Conservation (phyloP, 1,140 invertebrate genomes). For the Zaprionus capensis region DNA sequence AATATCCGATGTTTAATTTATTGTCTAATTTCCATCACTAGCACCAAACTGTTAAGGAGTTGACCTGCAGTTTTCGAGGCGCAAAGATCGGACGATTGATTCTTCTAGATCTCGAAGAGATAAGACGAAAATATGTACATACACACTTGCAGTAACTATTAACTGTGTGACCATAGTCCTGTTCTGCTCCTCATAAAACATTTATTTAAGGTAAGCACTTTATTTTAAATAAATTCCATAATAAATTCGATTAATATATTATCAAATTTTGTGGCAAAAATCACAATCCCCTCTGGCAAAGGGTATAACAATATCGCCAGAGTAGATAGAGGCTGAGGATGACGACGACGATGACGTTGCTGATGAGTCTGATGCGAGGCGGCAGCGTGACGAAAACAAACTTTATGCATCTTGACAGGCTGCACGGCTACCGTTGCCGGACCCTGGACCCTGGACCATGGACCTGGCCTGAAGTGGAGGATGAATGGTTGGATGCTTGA, state of each 20-base stretch:
- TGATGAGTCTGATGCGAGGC: constrained; percentile 44
- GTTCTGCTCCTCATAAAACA: too few species aligned
- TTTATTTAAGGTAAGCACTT: background rate
- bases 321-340: background rate
- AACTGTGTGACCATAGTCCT: too few species aligned
- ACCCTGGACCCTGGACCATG: constrained; percentile 5
- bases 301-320: background rate
- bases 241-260: background rate
- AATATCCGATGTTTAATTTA: too few species aligned
- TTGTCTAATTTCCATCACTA: too few species aligned
- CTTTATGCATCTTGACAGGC: constrained; percentile 64
- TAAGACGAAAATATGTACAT: too few species aligned
- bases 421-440: constrained; percentile 36
- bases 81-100: too few species aligned
- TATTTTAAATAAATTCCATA: background rate
- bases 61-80: too few species aligned
- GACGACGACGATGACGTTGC: constrained; percentile 31
- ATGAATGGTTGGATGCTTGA: constrained; percentile 33
- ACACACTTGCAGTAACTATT: too few species aligned
- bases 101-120: too few species aligned
- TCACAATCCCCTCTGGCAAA: background rate
- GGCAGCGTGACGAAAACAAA: constrained; percentile 63
- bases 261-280: background rate
- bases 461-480: constrained; percentile 23
- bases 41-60: too few species aligned